Base-by-base conservation (phyloP, 2,888 invertebrate genomes). In the Erpobdella octoculata region DNA sequence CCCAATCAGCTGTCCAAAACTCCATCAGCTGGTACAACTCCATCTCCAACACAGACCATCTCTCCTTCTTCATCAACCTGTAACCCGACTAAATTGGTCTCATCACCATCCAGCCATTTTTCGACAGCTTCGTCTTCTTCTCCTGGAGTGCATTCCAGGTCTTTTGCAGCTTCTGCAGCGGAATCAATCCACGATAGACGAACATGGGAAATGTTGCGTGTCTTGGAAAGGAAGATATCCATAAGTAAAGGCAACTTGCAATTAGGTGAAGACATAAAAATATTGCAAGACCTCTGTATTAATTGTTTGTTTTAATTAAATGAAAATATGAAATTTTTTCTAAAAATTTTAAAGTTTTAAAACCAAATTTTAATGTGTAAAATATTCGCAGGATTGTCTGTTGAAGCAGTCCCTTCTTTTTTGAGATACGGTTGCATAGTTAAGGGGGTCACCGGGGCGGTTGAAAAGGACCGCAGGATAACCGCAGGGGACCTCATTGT, bases 341-440 rank as follows among this genome's bases (percentile, higher is more conserved):
- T n/a, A n/a, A n/a, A n/a, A n/a, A n/a, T n/a, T n/a, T n/a, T n/a
- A n/a, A n/a, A n/a, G n/a, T n/a, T n/a, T n/a, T n/a, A n/a, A n/a
- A n/a, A n/a, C n/a, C n/a, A n/a, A n/a, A n/a, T n/a, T n/a, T n/a
- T n/a, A n/a, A n/a, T n/a, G n/a, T n/a, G n/a, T n/a, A n/a, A n/a
- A n/a, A n/a, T n/a, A n/a, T n/a, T n/a, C n/a, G n/a, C n/a, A 87
- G 88, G 88, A 73, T 78, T 88, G 58, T 85, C 82, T 65, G 83
- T 88, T 35, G 87, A 88, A 74, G 84, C 86, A 41, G 58, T 35
- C 1, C 87, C 86, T 75, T 3, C 31, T 12, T 86, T 86, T 75
- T 87, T 86, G 2, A 81, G 85, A 64, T 87, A 87, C 79, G 88
- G 88, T 21, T 85, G 86, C 77, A 78, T 85, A 9, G 84, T 87